These are phyloP conservation scores for Dendroctonus valens DNA, from an alignment of 1,140 invertebrate species.

Conservation along the genomic window DNA sequence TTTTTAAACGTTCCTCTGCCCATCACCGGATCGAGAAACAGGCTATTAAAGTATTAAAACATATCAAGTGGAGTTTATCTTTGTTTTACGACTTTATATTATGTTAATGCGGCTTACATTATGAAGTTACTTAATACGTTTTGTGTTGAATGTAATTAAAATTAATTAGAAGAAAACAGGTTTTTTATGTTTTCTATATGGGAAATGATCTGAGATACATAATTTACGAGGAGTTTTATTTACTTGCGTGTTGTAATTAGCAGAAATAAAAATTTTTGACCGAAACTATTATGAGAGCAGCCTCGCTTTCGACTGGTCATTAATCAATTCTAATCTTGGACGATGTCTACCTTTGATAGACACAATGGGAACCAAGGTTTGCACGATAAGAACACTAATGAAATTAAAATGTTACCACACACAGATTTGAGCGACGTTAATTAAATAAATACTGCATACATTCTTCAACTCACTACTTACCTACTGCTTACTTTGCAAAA, in stretches of 20 bases:
- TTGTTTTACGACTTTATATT: constrained; percentile 16
- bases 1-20: too few species aligned
- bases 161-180: constrained; percentile 24
- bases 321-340: too few species aligned
- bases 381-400: too few species aligned
- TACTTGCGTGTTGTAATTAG: constrained; percentile 25
- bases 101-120: constrained; percentile 22
- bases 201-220: constrained; percentile 26
- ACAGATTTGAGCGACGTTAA: too few species aligned
- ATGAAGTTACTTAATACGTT: constrained; percentile 17
- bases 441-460: too few species aligned
- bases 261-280: neutral
- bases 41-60: constrained; percentile 8
- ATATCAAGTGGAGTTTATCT: constrained; percentile 7
- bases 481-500: too few species aligned
- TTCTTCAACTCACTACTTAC: too few species aligned
- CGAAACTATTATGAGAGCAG: too few species aligned
- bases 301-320: too few species aligned
- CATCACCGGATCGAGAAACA: neutral
- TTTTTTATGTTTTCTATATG: constrained; percentile 27
- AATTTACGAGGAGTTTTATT: constrained; percentile 22
- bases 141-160: constrained; percentile 27
- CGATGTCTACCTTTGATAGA: too few species aligned
- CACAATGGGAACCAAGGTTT: too few species aligned
- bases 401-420: too few species aligned